A percentile compares a stretch with the other conserved stretches of the same genome.
Conservation (phyloP, 2,888 invertebrate species). For the Tuberolachnus salignus region DNA sequence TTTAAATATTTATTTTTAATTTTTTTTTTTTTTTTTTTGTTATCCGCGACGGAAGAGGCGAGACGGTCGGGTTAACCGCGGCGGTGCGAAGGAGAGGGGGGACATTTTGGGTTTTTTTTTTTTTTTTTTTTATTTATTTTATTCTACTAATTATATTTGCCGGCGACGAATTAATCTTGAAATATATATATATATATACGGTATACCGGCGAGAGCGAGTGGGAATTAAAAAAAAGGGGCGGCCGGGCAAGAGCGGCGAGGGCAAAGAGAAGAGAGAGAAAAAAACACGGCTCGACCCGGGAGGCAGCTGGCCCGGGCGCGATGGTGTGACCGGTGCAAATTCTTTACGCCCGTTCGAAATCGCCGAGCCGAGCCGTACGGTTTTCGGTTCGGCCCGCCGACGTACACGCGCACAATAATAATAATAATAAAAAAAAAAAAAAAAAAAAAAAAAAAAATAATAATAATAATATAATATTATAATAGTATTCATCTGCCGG, state of each 20-base stretch:
- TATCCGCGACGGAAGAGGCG: slow-evolving; percentile 11
- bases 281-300: slow-evolving; percentile 31
- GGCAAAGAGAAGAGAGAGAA: not conserved
- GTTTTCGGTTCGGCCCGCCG: too few species aligned
- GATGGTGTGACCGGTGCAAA: slow-evolving; percentile 46
- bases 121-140: too few species aligned
- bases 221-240: too few species aligned
- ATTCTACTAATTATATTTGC: too few species aligned
- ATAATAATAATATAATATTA: not conserved
- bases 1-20: not conserved
- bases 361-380: not conserved
- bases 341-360: slow-evolving; percentile 38
- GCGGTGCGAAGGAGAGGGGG: too few species aligned
- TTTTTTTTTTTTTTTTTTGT: not conserved
- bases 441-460: too few species aligned
- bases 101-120: too few species aligned
- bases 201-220: too few species aligned
- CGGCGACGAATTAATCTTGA: too few species aligned
- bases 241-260: too few species aligned
- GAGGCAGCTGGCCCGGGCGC: slow-evolving; percentile 36
- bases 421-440: too few species aligned
- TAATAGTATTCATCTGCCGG: slow-evolving; percentile 37
- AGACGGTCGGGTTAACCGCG: too few species aligned
- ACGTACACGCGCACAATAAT: not conserved
- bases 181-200: not conserved